Evolutionary conservation across 2,888 invertebrate species (phyloP), one percentile per base, ranked within the genome.

Genomic region (Horisme vitalbata): DNA sequence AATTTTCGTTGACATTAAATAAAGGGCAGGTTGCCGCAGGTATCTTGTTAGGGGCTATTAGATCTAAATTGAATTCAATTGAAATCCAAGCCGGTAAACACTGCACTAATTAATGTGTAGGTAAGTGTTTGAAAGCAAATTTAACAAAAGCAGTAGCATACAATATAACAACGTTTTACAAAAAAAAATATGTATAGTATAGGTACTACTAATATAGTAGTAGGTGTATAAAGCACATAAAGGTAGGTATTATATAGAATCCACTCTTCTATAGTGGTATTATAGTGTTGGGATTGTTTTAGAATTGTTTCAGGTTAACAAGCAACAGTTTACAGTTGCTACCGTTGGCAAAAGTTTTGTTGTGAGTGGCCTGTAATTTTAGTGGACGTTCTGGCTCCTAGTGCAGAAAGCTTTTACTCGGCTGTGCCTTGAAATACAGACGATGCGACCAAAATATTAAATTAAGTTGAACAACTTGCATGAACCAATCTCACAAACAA

Each of bases 341-440:
- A 65, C 61, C 35, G 69, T 76, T 70, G 59, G 66, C 57, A 68
- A 66, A 78, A 80, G 71, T 82, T 82, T 70, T 70, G 71, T 70
- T 75, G 71, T 68, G 63, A 75, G 72, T 71, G 72, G 68, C 63
- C 63, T 72, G 75, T 80, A 79, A 84, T 81, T 81, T 79, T 70
- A 79, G 75, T 73, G 79, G 77, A 80, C 78, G 72, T 57, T 63
- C 61, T 63, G 67, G 66, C 62, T 62, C 59, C 61, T 49, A 62
- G 65, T 71, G 63, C 59, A 73, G 78, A 82, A 78, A 77, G 83
- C 83, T 81, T 78, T 79, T 74, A 71, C 67, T 35, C 63, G 54
- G 57, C 37, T 33, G 46, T 53, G 48, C 37, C 11, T 41, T 20
- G n/a, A 62, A 65, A 2, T 45, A 59, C 55, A 36, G 26, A 26